Evolutionary conservation across 2,888 invertebrate species (phyloP).

Genomic region (Chymomyza caudatula): DNA sequence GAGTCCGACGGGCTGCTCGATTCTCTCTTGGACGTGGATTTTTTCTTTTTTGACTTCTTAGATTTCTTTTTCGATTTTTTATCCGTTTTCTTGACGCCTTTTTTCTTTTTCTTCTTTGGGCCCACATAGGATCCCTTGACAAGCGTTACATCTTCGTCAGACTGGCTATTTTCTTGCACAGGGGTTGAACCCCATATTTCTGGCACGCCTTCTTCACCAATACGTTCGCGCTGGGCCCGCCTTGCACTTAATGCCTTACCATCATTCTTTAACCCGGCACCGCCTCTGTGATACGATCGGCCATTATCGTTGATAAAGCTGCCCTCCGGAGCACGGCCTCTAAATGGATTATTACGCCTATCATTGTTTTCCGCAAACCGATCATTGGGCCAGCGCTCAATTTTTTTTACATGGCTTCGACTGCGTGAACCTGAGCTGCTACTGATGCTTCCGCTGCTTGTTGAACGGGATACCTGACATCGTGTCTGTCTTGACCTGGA

Average conservation of each 20-base stretch:
- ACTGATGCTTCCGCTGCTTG: constrained; percentile 4
- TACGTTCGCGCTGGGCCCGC: constrained; percentile 85
- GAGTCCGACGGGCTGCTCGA: constrained; percentile 31
- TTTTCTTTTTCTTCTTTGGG: constrained; percentile 59
- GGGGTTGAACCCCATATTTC: constrained; percentile 89
- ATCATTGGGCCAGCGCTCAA: constrained; percentile 73
- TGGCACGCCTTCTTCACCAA: constrained; percentile 84
- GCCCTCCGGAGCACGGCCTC: constrained; percentile 50
- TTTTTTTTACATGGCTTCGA: constrained; percentile 11
- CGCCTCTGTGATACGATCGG: constrained; percentile 29
- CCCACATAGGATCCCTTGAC: constrained; percentile 60
- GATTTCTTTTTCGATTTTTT: constrained; percentile 41
- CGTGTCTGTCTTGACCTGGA: not conserved
- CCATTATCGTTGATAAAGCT: constrained; percentile 55
- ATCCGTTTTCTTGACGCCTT: constrained; percentile 45
- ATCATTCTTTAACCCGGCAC: constrained; percentile 16
- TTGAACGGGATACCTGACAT: not conserved
- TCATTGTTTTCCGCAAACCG: constrained; percentile 58
- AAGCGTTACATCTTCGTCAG: constrained; percentile 74
- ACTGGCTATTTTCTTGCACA: constrained; percentile 79
- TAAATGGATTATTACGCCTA: constrained; percentile 58
- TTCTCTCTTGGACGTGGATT: constrained; percentile 45
- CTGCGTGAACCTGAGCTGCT: constrained; percentile 1
- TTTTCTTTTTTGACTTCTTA: constrained; percentile 78
- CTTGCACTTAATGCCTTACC: constrained; percentile 84